Percentiles rank a stretch among this genome's conserved stretches.
phyloP scores from a whole-genome alignment of 2,113 vertebrate genomes.

The Narcine bancroftii region DNA sequence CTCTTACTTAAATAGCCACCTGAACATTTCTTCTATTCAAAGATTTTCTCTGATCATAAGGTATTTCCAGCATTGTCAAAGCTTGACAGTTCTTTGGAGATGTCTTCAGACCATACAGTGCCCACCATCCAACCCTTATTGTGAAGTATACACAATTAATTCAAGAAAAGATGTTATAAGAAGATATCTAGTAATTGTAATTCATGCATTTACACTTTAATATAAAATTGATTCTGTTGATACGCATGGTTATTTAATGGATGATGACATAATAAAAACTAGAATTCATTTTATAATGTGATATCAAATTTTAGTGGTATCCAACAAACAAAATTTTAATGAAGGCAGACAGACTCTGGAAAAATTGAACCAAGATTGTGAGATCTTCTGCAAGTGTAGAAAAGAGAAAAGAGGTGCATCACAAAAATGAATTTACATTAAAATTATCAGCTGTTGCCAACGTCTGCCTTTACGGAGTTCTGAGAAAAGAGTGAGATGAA shows the following conservation, averaged over 20 bases:
- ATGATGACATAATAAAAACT: not conserved
- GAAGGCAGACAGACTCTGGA: not conserved
- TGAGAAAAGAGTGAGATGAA: not conserved
- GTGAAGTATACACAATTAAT: not conserved
- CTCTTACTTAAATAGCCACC: no score
- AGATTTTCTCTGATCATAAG: no score
- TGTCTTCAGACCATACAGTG: no score
- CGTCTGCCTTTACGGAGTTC: constrained; percentile 10
- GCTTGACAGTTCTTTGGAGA: no score
- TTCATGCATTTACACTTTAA: not conserved
- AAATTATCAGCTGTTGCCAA: constrained; percentile 30
- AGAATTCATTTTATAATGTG: not conserved
- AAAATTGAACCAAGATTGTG: not conserved
- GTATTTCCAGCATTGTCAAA: no score
- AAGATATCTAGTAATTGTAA: not conserved
- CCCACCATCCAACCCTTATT: not conserved
- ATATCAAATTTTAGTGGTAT: not conserved
- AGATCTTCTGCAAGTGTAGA: not conserved
- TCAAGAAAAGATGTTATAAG: not conserved
- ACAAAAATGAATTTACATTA: constrained; percentile 15
- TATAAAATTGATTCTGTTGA: not conserved
- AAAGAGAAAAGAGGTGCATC: not conserved
- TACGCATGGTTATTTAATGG: not conserved
- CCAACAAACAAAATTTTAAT: not conserved
- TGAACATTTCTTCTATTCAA: no score